Conservation (phyloP, 1,140 invertebrate species). For the Spodoptera frugiperda region DNA sequence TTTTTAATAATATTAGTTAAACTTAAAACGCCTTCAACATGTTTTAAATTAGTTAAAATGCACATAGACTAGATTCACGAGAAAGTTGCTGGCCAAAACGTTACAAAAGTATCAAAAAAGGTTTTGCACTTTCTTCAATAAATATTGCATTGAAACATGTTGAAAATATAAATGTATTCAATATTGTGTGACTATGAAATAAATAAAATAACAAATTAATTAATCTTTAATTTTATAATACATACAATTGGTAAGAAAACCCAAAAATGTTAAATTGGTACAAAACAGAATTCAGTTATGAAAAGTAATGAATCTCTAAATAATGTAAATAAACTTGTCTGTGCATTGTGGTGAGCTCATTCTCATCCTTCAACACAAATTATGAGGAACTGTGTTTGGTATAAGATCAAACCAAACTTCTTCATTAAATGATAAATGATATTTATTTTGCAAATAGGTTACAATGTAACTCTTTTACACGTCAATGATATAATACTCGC, state of each 20-base stretch:
- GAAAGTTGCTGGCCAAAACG: slow-evolving; percentile 31
- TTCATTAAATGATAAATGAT: no score
- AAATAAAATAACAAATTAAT: slow-evolving; percentile 54
- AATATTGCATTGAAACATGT: slow-evolving; percentile 58
- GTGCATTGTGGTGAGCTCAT: no score
- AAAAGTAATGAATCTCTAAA: neutral
- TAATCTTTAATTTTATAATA: slow-evolving; percentile 57
- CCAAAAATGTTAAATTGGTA: slow-evolving; percentile 12
- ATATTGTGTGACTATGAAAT: slow-evolving; percentile 64
- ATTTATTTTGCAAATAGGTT: no score
- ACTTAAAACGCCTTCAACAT: slow-evolving; percentile 59
- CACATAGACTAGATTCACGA: slow-evolving; percentile 38
- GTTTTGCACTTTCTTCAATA: slow-evolving; percentile 40
- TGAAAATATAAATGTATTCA: slow-evolving; percentile 59
- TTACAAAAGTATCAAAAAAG: slow-evolving; percentile 41
- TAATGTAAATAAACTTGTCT: no score
- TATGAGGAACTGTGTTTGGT: no score
- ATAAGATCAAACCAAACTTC: no score
- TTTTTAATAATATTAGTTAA: slow-evolving; percentile 47
- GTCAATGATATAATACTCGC: no score
- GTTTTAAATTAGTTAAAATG: slow-evolving; percentile 58
- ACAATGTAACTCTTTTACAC: no score
- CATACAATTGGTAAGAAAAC: slow-evolving; percentile 40
- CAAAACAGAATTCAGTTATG: neutral
- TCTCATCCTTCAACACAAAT: no score